phyloP scores from a whole-genome alignment of 2,888 invertebrate genomes.

The Bursaphelenchus okinawaensis region DNA sequence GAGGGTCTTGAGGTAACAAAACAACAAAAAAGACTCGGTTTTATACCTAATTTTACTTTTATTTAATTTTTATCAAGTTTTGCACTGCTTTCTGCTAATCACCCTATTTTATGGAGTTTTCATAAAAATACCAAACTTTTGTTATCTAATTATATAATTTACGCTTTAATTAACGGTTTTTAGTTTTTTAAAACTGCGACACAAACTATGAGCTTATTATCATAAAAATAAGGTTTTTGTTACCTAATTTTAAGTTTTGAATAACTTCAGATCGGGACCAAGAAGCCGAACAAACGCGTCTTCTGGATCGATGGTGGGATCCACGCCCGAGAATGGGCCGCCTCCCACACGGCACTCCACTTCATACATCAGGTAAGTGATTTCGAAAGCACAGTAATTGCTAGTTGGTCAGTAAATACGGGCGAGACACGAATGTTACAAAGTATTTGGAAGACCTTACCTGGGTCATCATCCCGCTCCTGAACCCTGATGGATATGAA shows the following conservation, averaged over 20 bases:
- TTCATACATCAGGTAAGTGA: slow-evolving; percentile 53
- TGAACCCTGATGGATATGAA: slow-evolving; percentile 40
- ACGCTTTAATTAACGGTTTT: no score
- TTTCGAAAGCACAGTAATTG: slow-evolving; percentile 9
- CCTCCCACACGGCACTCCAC: slow-evolving; percentile 55
- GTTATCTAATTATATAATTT: no score
- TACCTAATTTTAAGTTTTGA: no score
- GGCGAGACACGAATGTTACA: slow-evolving; percentile 43
- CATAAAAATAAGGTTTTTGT: no score
- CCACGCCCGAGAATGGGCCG: slow-evolving; percentile 56
- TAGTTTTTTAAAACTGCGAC: no score
- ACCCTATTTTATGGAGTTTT: no score
- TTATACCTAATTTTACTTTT: no score
- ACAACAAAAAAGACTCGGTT: no score
- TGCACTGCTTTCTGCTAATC: no score
- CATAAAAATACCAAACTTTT: no score
- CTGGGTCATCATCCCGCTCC: slow-evolving; percentile 35
- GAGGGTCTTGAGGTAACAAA: slow-evolving; percentile 54
- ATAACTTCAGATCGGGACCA: slow-evolving; percentile 47
- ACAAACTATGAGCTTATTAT: no score
- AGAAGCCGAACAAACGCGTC: slow-evolving; percentile 38
- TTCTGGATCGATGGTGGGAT: slow-evolving; percentile 57
- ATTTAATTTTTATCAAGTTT: no score
- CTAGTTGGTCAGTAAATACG: slow-evolving; percentile 50
- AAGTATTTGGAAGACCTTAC: slow-evolving; percentile 46